Evolutionary conservation across 2,113 vertebrate genomes (phyloP), one percentile per base, ranked within the genome.

Genomic region (Fregetta grallaria): DNA sequence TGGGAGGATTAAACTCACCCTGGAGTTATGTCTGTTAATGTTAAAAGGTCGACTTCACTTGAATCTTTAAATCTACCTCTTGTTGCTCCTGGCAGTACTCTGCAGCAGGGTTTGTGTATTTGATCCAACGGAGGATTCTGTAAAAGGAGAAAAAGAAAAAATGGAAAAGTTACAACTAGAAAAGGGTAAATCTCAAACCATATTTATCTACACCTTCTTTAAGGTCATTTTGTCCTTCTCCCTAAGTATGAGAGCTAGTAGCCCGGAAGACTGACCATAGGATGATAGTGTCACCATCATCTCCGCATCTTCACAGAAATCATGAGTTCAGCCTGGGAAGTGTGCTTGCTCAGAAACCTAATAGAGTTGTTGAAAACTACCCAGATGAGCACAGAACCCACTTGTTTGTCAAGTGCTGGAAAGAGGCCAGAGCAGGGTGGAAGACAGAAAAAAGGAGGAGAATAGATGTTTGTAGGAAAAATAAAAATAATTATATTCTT

Each of bases 51-150:
- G 45, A 9, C 25, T 61, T 76, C 49, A 58, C 13, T 55, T 3
- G 3, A 17, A 27, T 58, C 9, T 77, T 77, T 81, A 74, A 86
- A 81, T 34, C 42, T 40, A 63, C 27, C 9, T 84, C 15, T 61
- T 62, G 14, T 44, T 87, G 53, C 27, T 92, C 27, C 73, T 90
- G 42, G 40, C 23, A 68, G 36, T 55, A 20, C 13, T 68, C 76
- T 49, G 67, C 49, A 52, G 34, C 16, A 62, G 15, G 13, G 55
- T 36, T 6, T 20, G 12, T 36, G 11, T 49, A 7, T 78, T 77
- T 81, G 30, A 81, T 40, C 45, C 30, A 40, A 29, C 0, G 0
- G 45, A 58, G 1, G 13, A 71, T 71, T 45, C 27, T 42, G 34
- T 29, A 85, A 67, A 50, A 62, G 12, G 9, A 80, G 20, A 42